Conservation (phyloP, 2,888 invertebrate species). For the Odiellus spinosus region DNA sequence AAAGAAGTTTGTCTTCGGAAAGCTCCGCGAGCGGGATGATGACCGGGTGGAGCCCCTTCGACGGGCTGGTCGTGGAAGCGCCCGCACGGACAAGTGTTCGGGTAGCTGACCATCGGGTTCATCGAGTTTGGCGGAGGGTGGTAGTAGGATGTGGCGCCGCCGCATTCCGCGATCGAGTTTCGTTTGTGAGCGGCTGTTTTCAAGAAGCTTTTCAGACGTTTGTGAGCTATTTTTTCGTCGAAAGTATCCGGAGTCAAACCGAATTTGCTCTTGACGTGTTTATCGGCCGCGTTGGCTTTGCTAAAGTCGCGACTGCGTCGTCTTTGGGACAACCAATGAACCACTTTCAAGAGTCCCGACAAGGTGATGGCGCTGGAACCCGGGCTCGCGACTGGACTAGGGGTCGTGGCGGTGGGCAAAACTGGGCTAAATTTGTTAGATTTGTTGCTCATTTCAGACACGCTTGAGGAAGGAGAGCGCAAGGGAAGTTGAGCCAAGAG, state of each 20-base stretch:
- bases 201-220: slow-evolving; percentile 13
- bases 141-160: neutral
- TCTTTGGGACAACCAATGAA: slow-evolving; percentile 12
- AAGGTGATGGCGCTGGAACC: slow-evolving; percentile 5
- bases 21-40: neutral
- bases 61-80: neutral
- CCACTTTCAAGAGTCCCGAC: slow-evolving; percentile 15
- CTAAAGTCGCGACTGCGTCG: slow-evolving; percentile 4
- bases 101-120: no score
- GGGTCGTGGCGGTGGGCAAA: no score
- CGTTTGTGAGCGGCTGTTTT: slow-evolving; percentile 4
- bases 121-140: no score
- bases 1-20: neutral
- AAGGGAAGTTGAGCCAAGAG: no score
- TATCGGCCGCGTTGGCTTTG: slow-evolving; percentile 6
- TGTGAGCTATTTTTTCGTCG: slow-evolving; percentile 14
- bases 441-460: no score
- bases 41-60: no score
- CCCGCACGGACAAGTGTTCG: neutral
- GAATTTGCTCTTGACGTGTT: slow-evolving; percentile 13
- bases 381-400: no score
- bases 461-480: no score
- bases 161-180: neutral
- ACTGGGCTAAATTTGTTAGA: no score
- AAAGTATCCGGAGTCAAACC: slow-evolving; percentile 11